Evolutionary conservation across 2,113 vertebrate species (phyloP), one percentile per base, ranked within the genome.

Genomic region (Myrmophylax atrothorax): DNA sequence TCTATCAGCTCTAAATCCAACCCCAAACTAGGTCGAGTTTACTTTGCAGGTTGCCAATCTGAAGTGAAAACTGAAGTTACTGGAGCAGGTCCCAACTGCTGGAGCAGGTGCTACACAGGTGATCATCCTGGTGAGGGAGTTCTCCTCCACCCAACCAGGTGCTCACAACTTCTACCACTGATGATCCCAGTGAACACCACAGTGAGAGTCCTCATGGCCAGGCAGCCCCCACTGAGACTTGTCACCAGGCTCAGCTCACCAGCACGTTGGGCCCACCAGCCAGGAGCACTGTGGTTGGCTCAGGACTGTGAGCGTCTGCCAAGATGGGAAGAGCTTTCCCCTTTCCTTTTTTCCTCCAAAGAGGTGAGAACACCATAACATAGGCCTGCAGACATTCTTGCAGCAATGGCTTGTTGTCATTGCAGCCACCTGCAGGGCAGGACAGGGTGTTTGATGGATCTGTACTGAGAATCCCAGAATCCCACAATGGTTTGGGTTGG

Each of bases 31-130:
- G n/a, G 59, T 14, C 79, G 55, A 15, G 83, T 95, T 94, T 82
- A 68, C 75, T 94, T 80, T 82, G 46, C 64, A 40, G 38, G 40
- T 17, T 60, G 44, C 50, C 93, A 94, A 89, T 86, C 73, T 73
- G 56, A 31, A 89, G n/a, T 8, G 68, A 90, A 84, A 92, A 93
- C 80, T 40, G 17, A 40, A 59, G 60, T 14, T 10, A 24, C 68
- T 58, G 35, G 29, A 68, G 77, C 49, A 60, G 69, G 25, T 5
- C 18, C 28, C 5, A 15, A 18, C 59, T 19, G 19, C 66, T 60
- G 35, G 42, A 58, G 63, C 50, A 42, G 46, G 12, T 44, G 49
- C 49, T 24, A n/a, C 42, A 49, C 68, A 20, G 23, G 6, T 2
- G 22, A 22, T 35, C 37, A 31, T 59, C 52, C 67, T 60, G 5